A percentile compares a stretch with the other conserved stretches of the same genome.
Evolutionary conservation across 2,113 vertebrate species (phyloP).

Genomic region (Leptodactylus fuscus): DNA sequence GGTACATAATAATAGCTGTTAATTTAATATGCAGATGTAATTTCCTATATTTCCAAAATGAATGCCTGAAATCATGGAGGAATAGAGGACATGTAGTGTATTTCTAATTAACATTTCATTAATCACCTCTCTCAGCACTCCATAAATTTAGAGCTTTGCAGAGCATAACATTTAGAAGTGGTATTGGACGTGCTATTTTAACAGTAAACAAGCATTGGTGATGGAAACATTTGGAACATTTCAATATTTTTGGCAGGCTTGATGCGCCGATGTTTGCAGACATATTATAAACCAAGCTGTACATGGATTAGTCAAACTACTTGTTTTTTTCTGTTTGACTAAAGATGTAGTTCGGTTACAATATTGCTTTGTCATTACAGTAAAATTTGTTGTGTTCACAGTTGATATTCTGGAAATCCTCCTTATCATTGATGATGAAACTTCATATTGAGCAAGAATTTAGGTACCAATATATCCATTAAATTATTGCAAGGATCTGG

Average conservation of each 20-base stretch:
- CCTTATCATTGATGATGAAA: too few relatives aligned
- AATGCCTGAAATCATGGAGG: background rate
- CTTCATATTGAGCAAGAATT: too few relatives aligned
- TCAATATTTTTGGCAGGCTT: constrained; percentile 39
- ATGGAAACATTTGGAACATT: constrained; percentile 41
- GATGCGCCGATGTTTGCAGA: constrained; percentile 29
- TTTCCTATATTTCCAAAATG: background rate
- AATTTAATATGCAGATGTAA: background rate
- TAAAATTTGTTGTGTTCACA: background rate
- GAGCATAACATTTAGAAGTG: background rate
- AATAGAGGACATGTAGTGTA: background rate
- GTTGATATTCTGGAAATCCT: too few relatives aligned
- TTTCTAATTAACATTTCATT: background rate
- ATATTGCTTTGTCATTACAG: background rate
- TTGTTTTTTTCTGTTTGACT: background rate
- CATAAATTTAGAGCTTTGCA: background rate
- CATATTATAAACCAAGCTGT: constrained; percentile 27
- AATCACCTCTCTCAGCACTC: background rate
- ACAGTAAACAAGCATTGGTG: background rate
- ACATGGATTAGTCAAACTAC: constrained; percentile 9
- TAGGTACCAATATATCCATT: too few relatives aligned
- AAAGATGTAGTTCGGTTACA: background rate
- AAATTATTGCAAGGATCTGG: too few relatives aligned
- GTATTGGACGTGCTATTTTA: background rate
- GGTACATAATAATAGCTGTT: background rate